Conservation (phyloP, 2,797 vertebrate genomes). For the Masticophis lateralis region DNA sequence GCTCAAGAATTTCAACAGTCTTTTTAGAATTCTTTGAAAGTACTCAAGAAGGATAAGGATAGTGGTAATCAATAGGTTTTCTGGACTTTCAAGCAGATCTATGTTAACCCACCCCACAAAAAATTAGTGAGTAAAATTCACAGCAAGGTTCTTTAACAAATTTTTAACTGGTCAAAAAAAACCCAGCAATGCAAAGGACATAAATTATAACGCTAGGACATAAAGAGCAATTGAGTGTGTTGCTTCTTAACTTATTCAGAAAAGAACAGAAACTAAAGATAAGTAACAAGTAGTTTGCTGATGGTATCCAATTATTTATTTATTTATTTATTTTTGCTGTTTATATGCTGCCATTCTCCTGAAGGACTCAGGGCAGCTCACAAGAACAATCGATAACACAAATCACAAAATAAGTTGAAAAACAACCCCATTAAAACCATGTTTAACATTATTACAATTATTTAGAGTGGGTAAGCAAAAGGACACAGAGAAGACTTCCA, state of each 20-base stretch:
- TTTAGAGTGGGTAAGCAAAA: background rate
- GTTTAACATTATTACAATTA: background rate
- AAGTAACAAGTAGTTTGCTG: background rate
- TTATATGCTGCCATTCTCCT: too few species aligned
- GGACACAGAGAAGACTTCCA: background rate
- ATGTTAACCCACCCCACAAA: background rate
- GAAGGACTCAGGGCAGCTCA: too few species aligned
- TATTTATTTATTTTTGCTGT: too few species aligned
- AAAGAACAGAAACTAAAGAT: background rate
- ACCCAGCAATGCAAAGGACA: background rate
- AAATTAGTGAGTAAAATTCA: background rate
- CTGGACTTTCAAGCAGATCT: background rate
- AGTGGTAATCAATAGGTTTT: background rate
- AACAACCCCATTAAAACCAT: too few species aligned
- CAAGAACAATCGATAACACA: too few species aligned
- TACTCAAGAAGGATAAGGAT: background rate
- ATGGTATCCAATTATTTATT: background rate
- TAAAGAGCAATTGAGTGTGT: background rate
- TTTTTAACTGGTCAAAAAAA: background rate
- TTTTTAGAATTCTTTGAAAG: background rate
- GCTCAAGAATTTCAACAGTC: background rate
- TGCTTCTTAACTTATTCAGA: background rate
- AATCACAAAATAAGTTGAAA: too few species aligned
- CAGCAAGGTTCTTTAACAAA: background rate
- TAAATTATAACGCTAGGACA: background rate